A percentile compares a stretch with the other conserved stretches of the same genome.
phyloP scores from a whole-genome alignment of 2,113 vertebrate genomes.

The Cyphomyrus plagiostoma region DNA sequence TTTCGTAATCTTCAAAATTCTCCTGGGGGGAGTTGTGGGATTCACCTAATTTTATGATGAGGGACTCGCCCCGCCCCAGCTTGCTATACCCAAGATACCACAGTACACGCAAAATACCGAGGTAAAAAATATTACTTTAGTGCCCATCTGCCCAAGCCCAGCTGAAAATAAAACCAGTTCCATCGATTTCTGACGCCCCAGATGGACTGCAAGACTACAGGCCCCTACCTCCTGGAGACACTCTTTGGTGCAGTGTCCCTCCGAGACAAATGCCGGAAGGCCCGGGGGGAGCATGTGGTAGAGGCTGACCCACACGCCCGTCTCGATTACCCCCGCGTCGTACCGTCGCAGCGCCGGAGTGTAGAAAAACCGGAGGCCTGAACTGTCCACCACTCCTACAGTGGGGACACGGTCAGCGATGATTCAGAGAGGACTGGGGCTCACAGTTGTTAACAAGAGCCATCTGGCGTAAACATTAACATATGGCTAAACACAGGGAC shows the following conservation, averaged over 20 bases:
- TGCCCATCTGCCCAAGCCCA: not conserved
- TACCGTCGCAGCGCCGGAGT: slow-evolving; percentile 66
- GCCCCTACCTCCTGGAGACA: slow-evolving; percentile 73
- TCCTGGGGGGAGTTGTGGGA: not conserved
- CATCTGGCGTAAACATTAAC: not conserved
- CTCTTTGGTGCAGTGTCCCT: slow-evolving; percentile 78
- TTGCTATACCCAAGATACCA: not conserved
- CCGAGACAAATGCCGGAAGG: slow-evolving; percentile 72
- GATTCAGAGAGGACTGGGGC: not conserved
- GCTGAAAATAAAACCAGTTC: not conserved
- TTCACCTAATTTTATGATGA: not conserved
- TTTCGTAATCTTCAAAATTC: not conserved
- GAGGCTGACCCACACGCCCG: slow-evolving; percentile 81
- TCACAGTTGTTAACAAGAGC: not conserved
- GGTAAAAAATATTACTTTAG: not conserved
- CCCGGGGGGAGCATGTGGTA: slow-evolving; percentile 81
- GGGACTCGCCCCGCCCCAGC: not conserved
- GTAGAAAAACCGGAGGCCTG: slow-evolving; percentile 72
- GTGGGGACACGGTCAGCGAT: too few relatives aligned
- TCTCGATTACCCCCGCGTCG: slow-evolving; percentile 78
- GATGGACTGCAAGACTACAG: not conserved
- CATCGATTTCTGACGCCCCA: not conserved
- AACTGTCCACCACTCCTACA: slow-evolving; percentile 74
- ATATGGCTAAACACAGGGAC: not conserved
- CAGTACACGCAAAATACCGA: not conserved